Conservation (phyloP, 92 coral and sea anemone species). For the Actinostola sp. region DNA sequence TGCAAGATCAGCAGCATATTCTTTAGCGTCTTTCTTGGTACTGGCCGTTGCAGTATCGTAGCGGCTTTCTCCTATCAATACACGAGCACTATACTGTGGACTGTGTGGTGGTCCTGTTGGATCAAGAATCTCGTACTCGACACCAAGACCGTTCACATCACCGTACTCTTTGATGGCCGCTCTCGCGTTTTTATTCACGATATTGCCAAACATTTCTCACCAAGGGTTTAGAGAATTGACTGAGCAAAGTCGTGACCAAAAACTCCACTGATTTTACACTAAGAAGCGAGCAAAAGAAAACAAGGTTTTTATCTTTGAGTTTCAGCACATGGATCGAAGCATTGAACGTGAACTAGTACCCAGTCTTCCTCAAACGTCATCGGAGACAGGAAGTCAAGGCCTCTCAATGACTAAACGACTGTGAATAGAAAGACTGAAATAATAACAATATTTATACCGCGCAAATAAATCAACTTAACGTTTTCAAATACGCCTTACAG, state of each 20-base stretch:
- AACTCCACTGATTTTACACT: constrained; percentile 56
- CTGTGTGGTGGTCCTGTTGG: constrained; percentile 33
- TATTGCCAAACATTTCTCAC: constrained; percentile 80
- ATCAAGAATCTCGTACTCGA: constrained; percentile 48
- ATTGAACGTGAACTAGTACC: neutral
- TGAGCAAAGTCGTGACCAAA: constrained; percentile 79
- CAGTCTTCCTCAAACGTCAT: constrained; percentile 37
- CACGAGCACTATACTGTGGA: constrained; percentile 61
- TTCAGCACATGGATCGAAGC: constrained; percentile 31
- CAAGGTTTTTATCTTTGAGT: neutral
- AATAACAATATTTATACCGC: no score
- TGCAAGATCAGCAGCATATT: constrained; percentile 84
- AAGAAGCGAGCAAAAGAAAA: constrained; percentile 48
- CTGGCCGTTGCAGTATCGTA: constrained; percentile 69
- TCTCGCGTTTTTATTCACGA: constrained; percentile 87
- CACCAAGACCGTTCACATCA: constrained; percentile 59
- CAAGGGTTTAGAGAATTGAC: constrained; percentile 66
- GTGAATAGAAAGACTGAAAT: no score
- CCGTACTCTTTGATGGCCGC: constrained; percentile 88
- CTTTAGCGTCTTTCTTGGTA: constrained; percentile 84
- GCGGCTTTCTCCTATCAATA: constrained; percentile 65
- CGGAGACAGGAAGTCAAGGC: neutral
- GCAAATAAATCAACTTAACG: no score
- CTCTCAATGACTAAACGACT: no score
- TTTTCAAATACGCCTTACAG: no score